These are phyloP conservation scores for Podarcis siculus DNA, from an alignment of 2,797 vertebrate genomes.

Conservation along the genomic window DNA sequence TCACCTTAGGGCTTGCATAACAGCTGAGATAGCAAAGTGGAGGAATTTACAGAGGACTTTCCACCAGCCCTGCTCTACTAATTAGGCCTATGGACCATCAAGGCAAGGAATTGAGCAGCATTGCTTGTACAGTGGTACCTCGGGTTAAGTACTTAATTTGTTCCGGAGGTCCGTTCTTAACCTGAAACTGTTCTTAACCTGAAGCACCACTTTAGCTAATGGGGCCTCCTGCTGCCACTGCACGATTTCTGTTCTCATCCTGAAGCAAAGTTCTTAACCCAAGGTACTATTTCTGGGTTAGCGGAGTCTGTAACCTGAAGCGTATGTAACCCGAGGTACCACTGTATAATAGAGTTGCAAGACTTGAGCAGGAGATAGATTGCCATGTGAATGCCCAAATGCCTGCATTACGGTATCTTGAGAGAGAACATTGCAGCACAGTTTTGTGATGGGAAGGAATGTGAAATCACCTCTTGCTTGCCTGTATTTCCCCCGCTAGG, in stretches of 20 bases:
- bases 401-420: not conserved
- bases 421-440: not conserved
- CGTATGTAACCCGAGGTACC: too few species aligned
- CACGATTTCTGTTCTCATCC: too few species aligned
- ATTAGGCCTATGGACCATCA: not conserved
- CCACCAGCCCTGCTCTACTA: constrained; percentile 33
- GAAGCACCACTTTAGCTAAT: too few species aligned
- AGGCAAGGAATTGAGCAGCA: constrained; percentile 56
- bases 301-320: too few species aligned
- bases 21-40: constrained; percentile 50
- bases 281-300: too few species aligned
- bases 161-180: too few species aligned
- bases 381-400: not conserved
- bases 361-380: not conserved
- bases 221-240: too few species aligned
- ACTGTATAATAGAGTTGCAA: constrained; percentile 16
- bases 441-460: not conserved
- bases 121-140: constrained; percentile 9
- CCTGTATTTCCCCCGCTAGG: not conserved
- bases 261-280: too few species aligned
- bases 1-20: constrained; percentile 28
- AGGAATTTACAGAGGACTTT: constrained; percentile 40
- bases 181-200: too few species aligned
- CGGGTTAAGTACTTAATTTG: too few species aligned
- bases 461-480: not conserved